These are phyloP conservation scores for Dromococcyx pavoninus DNA, from an alignment of 2,797 vertebrate genomes.

Conservation along the genomic window DNA sequence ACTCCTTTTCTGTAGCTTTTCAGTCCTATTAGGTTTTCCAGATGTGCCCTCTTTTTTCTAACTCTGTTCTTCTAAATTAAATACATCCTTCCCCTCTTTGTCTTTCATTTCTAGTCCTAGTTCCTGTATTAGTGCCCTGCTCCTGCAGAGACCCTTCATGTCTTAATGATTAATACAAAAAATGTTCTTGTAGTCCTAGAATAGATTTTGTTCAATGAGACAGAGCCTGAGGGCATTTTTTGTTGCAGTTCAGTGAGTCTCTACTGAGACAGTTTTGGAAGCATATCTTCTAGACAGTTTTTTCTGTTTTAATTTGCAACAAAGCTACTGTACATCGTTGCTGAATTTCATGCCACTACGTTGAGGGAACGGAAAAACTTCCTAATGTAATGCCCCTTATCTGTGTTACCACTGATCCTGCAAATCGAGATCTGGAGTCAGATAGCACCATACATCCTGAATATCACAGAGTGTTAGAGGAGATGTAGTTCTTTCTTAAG, in stretches of 20 bases:
- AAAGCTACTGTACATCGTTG: not conserved
- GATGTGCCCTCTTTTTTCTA: not conserved
- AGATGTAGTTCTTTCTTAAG: not conserved
- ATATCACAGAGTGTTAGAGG: not conserved
- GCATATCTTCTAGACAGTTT: not conserved
- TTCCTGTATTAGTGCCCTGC: not conserved
- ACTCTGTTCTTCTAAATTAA: not conserved
- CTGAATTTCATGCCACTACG: not conserved
- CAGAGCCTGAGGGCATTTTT: not conserved
- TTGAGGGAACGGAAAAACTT: not conserved
- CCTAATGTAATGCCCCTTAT: not conserved
- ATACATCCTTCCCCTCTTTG: not conserved
- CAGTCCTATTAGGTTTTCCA: not conserved
- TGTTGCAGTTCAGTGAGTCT: not conserved
- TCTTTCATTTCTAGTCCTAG: not conserved
- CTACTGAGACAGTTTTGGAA: not conserved
- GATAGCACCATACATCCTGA: not conserved
- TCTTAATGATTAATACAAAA: not conserved
- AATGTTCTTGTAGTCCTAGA: not conserved
- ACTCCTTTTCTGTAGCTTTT: not conserved
- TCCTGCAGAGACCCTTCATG: not conserved
- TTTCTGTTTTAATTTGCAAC: not conserved
- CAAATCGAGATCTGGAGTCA: not conserved
- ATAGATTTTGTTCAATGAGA: not conserved
- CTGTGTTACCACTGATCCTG: not conserved